phyloP scores from a whole-genome alignment of 2,797 vertebrate species.

The Telmatherina bonti region DNA sequence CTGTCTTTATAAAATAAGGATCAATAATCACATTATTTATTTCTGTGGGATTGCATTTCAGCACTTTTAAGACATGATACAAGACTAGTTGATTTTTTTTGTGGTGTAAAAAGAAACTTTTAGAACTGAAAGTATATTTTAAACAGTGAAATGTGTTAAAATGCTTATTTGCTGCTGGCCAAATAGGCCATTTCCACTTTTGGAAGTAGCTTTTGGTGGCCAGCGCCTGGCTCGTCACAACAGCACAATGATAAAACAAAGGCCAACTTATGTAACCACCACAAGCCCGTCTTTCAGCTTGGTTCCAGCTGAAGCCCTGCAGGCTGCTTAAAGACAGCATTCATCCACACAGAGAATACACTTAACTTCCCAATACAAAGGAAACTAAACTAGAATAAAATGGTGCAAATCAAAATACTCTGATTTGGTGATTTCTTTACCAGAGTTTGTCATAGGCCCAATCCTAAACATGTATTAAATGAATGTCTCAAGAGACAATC shows the following conservation, averaged over 20 bases:
- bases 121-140: neutral
- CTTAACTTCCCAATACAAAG: conserved; percentile 39
- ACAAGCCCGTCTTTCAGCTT: conserved; percentile 67
- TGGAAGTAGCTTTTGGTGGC: conserved; percentile 21
- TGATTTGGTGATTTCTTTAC: conserved; percentile 11
- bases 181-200: conserved; percentile 48
- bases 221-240: conserved; percentile 42
- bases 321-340: conserved; percentile 62
- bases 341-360: conserved; percentile 55
- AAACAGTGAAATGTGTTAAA: conserved; percentile 32
- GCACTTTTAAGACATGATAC: neutral
- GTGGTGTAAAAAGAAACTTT: too few species aligned
- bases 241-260: conserved; percentile 63
- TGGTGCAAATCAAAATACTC: conserved; percentile 31
- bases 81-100: neutral
- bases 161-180: conserved; percentile 37
- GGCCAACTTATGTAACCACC: conserved; percentile 70
- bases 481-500: conserved; percentile 10
- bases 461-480: conserved; percentile 13
- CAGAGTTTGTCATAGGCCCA: neutral
- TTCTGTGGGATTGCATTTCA: neutral
- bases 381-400: conserved; percentile 18
- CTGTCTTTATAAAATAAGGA: too few species aligned
- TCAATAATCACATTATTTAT: neutral
- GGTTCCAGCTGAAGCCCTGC: conserved; percentile 46